phyloP scores from a whole-genome alignment of 2,888 invertebrate genomes.

The Lasioglossum calceatum region DNA sequence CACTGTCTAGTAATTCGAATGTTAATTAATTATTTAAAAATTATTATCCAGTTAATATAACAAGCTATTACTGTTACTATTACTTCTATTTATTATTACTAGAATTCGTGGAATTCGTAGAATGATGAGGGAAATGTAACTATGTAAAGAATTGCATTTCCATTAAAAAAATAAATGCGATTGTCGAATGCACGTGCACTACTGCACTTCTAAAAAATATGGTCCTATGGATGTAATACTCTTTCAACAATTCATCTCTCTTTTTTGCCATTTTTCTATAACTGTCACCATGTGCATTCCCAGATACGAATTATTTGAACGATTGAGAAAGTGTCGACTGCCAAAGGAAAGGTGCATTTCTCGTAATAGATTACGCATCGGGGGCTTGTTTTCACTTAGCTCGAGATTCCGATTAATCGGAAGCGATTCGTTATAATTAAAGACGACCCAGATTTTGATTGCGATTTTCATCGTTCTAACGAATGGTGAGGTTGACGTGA shows the following conservation, averaged over 20 bases:
- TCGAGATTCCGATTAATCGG: background rate
- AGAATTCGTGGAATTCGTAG: too few species aligned
- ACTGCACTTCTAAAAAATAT: too few species aligned
- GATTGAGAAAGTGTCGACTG: background rate
- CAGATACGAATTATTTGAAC: background rate
- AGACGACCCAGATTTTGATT: constrained; percentile 44
- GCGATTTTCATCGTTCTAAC: constrained; percentile 40
- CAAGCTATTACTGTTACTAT: background rate
- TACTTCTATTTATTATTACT: too few species aligned
- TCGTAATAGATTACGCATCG: background rate
- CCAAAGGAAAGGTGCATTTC: background rate
- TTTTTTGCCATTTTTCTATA: too few species aligned
- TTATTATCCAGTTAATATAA: background rate
- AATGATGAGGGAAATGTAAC: too few species aligned
- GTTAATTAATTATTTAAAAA: background rate
- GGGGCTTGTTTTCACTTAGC: background rate
- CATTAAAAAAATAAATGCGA: too few species aligned
- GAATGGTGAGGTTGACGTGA: constrained; percentile 29
- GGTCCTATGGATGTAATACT: too few species aligned
- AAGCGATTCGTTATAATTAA: constrained; percentile 35
- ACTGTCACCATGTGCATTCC: too few species aligned
- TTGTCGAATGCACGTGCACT: too few species aligned
- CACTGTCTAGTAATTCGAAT: too few species aligned
- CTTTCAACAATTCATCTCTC: too few species aligned
- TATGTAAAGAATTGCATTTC: too few species aligned